phyloP scores from a whole-genome alignment of 2,888 invertebrate genomes.

The Drosophila vallismaia region DNA sequence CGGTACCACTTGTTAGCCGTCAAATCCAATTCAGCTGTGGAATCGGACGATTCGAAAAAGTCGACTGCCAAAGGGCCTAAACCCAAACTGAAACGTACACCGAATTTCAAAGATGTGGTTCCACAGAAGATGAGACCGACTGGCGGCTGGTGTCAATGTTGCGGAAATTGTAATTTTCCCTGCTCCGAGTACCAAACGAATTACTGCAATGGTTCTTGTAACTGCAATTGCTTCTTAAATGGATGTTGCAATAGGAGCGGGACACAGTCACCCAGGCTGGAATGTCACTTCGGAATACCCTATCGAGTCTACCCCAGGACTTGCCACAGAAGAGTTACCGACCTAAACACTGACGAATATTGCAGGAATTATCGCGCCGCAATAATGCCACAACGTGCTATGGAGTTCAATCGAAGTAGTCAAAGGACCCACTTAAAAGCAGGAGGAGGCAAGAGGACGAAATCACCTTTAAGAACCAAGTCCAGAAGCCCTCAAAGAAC shows the following conservation, averaged over 20 bases:
- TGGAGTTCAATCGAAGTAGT: neutral
- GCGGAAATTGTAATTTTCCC: neutral
- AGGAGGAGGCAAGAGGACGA: neutral
- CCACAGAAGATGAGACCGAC: neutral
- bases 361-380: constrained; percentile 1
- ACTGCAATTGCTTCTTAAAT: neutral
- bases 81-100: neutral
- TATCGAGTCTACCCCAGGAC: neutral
- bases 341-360: constrained; percentile 40
- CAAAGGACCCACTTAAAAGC: neutral
- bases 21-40: neutral
- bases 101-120: neutral
- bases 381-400: neutral
- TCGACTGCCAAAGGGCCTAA: neutral
- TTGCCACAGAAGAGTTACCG: constrained; percentile 11
- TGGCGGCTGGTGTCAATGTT: constrained; percentile 14
- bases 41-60: neutral
- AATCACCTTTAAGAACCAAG: neutral
- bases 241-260: neutral
- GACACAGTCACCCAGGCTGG: neutral
- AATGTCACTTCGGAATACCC: neutral
- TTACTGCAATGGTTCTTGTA: neutral
- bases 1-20: neutral
- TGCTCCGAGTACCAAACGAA: too few relatives aligned
- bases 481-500: neutral